Evolutionary conservation across 2,113 vertebrate species (phyloP).

Genomic region (Microcebus lehilahytsara): DNA sequence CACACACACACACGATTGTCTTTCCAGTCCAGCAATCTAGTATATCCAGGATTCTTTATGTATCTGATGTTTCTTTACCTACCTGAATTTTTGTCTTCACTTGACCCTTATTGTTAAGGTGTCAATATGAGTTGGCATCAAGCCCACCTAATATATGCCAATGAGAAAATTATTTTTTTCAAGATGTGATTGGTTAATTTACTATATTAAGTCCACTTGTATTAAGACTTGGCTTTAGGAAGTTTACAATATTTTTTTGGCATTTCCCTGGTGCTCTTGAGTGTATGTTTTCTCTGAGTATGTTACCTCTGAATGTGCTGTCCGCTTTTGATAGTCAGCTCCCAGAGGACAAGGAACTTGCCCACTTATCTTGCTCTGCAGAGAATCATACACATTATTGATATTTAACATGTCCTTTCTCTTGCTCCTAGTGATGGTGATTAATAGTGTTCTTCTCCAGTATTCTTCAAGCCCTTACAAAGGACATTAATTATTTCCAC

Average conservation of each 20-base stretch:
- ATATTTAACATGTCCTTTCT: slow-evolving; percentile 17
- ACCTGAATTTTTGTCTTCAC: not conserved
- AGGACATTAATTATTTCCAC: slow-evolving; percentile 35
- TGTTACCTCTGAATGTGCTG: not conserved
- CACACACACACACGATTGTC: not conserved
- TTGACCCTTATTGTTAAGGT: not conserved
- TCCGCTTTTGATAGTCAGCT: slow-evolving; percentile 13
- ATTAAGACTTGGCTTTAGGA: not conserved
- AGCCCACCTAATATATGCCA: not conserved
- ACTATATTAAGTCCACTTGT: not conserved
- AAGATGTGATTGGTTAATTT: not conserved
- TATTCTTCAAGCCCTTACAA: not conserved
- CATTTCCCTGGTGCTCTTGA: not conserved
- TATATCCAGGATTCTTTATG: not conserved
- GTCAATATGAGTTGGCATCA: not conserved
- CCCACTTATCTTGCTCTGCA: not conserved
- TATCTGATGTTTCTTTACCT: not conserved
- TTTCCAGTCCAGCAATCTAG: not conserved
- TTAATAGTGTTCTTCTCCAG: slow-evolving; percentile 12
- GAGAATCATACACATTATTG: not conserved
- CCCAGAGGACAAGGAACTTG: not conserved
- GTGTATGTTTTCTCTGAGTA: not conserved
- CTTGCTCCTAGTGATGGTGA: slow-evolving; percentile 20
- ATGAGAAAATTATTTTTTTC: not conserved
- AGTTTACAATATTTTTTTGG: not conserved